Percentiles rank a stretch among this genome's conserved stretches.
Conservation (phyloP, 2,797 vertebrate species). For the Ibycter americanus region DNA sequence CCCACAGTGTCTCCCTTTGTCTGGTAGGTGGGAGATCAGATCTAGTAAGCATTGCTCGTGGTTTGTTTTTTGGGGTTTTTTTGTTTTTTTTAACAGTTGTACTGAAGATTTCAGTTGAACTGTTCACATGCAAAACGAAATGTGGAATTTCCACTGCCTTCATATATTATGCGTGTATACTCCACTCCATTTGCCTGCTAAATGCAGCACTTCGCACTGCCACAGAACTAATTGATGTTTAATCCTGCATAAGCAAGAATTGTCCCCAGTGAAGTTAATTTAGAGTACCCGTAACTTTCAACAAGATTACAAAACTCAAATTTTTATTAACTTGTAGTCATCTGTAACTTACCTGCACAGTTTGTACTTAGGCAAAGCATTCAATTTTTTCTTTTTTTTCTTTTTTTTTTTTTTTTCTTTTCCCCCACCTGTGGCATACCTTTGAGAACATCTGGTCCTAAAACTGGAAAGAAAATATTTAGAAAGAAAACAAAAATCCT, state of each 20-base stretch:
- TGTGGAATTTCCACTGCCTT: not conserved
- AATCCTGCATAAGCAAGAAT: not conserved
- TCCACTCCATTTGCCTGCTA: not conserved
- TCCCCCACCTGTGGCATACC: not conserved
- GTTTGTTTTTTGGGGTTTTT: no score
- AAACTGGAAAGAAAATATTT: not conserved
- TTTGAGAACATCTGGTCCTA: not conserved
- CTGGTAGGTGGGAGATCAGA: not conserved
- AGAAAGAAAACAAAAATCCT: not conserved
- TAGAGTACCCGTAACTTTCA: not conserved
- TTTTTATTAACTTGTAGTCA: not conserved
- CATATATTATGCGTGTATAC: not conserved
- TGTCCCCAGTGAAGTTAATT: not conserved
- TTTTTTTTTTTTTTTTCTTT: no score
- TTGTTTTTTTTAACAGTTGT: not conserved
- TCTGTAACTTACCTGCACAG: not conserved
- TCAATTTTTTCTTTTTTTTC: fast-evolving
- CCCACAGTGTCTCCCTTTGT: not conserved
- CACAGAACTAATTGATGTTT: not conserved
- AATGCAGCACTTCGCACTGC: not conserved
- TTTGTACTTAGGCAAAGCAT: not conserved
- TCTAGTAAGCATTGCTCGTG: fast-evolving
- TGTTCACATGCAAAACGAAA: not conserved
- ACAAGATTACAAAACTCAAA: not conserved
- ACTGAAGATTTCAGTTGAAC: not conserved